Evolutionary conservation across 2,797 vertebrate genomes (phyloP).

Genomic region (Syndactyla subalaris): DNA sequence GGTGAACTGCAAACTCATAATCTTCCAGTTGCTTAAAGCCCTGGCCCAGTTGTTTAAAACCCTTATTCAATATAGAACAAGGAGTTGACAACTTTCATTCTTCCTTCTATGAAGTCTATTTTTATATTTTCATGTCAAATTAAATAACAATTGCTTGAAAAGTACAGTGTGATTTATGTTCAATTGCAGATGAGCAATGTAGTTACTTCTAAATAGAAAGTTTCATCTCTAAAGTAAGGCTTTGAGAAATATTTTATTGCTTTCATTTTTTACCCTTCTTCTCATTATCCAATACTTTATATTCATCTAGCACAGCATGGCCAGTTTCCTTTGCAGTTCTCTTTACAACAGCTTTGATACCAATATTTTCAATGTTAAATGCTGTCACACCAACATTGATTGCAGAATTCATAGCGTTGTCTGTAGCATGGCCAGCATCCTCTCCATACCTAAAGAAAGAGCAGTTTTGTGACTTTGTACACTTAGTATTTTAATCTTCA

Average conservation of each 20-base stretch:
- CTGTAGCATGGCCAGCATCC: slow-evolving; percentile 91
- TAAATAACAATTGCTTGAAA: slow-evolving; percentile 40
- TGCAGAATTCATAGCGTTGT: slow-evolving; percentile 91
- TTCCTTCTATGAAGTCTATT: not conserved
- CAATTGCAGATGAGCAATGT: not conserved
- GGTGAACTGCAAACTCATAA: not conserved
- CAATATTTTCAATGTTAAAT: slow-evolving; percentile 95
- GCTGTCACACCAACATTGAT: slow-evolving; percentile 93
- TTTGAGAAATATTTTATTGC: slow-evolving; percentile 11
- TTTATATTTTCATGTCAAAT: not conserved
- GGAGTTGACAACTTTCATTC: slow-evolving; percentile 1
- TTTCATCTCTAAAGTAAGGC: slow-evolving; percentile 55
- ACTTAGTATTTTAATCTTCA: not conserved
- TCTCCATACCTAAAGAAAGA: slow-evolving; percentile 87
- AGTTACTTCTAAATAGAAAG: slow-evolving; percentile 34
- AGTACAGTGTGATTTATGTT: slow-evolving; percentile 39
- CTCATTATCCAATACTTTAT: slow-evolving; percentile 83
- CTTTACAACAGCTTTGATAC: slow-evolving; percentile 94
- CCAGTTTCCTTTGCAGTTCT: slow-evolving; percentile 93
- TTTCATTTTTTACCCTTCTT: slow-evolving; percentile 52
- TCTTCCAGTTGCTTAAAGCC: not conserved
- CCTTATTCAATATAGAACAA: not conserved
- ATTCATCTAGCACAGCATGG: slow-evolving; percentile 90
- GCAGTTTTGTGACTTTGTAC: not conserved
- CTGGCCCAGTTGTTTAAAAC: not conserved